Evolutionary conservation across 2,113 vertebrate species (phyloP), one percentile per base, ranked within the genome.

Genomic region (Noturus placidus): DNA sequence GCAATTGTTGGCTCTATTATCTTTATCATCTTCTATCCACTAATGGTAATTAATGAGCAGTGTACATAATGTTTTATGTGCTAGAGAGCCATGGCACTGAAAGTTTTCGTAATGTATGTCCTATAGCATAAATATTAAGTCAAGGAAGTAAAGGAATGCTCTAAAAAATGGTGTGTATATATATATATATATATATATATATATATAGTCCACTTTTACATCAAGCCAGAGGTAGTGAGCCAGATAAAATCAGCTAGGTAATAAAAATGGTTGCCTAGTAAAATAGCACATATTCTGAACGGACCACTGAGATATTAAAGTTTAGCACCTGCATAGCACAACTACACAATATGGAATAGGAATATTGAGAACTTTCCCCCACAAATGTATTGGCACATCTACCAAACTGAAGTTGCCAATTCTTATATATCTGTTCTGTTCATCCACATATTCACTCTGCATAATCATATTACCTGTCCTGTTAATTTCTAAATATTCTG

Each of bases 21-120:
- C 89, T 96, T 96, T 82, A 90, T 96, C 90, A 85, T 96, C 89
- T 95, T 96, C 90, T 96, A 96, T 90, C 95, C 95, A 1, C 11
- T 83, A 42, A 95, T 96, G 96, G 96, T 96, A 92, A 3, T 92
- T 88, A 59, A 14, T 46, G 42, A 63, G 76, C n/a, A 57, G 20
- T 52, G n/a, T 77, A 38, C 79, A 46, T 85, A 74, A 56, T 74
- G 17, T 7, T 79, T 78, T 38, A 59, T 56, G 42, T 52, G 4
- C 35, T 52, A 56, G 79, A 59, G 20, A 38, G 33, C 13, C 46
- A 30, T 52, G n/a, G 72, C 33, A 50, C 17, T 80, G n/a, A 59
- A 81, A 38, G 77, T 2, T 57, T 81, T 59, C 25, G 10, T 59
- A 59, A 59, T 27, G 25, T 59, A 35, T 14, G 14, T 35, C 20